A percentile compares a stretch with the other conserved stretches of the same genome.
These are phyloP conservation scores for Oryzias woworae DNA, from an alignment of 2,113 vertebrate species.

Conservation along the genomic window DNA sequence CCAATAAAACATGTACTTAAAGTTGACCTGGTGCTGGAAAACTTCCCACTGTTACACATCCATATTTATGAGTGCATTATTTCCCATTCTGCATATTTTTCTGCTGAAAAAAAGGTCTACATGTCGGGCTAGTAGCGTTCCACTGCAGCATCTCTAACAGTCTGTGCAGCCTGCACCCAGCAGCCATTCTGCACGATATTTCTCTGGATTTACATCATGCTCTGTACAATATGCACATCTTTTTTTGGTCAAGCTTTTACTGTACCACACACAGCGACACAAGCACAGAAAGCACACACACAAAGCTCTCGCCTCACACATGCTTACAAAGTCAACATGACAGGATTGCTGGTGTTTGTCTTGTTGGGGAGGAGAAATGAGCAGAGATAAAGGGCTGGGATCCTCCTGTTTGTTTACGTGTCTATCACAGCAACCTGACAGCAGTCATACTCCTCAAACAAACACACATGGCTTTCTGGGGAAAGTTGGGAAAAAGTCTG, in stretches of 20 bases:
- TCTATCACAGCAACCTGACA: conserved; percentile 57
- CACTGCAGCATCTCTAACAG: background rate
- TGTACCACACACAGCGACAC: conserved; percentile 14
- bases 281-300: conserved; percentile 16
- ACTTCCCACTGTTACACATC: too few relatives aligned
- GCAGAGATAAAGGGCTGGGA: conserved; percentile 51
- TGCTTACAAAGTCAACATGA: conserved; percentile 42
- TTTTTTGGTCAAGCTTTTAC: conserved; percentile 29
- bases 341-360: conserved; percentile 57
- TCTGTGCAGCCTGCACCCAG: background rate
- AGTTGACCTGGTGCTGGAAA: too few relatives aligned
- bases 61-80: background rate
- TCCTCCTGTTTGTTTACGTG: conserved; percentile 60
- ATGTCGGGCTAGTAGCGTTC: background rate
- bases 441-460: conserved; percentile 52
- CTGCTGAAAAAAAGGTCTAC: background rate
- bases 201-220: conserved; percentile 31
- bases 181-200: background rate
- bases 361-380: conserved; percentile 58
- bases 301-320: conserved; percentile 3
- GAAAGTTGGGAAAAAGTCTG: conserved; percentile 31
- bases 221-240: conserved; percentile 14
- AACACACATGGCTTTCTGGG: conserved; percentile 45
- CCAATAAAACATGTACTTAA: too few relatives aligned
- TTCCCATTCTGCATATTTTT: background rate